Percentiles rank a stretch among this genome's conserved stretches.
Conservation (phyloP, 2,797 vertebrate species). For the Echeneis naucrates region DNA sequence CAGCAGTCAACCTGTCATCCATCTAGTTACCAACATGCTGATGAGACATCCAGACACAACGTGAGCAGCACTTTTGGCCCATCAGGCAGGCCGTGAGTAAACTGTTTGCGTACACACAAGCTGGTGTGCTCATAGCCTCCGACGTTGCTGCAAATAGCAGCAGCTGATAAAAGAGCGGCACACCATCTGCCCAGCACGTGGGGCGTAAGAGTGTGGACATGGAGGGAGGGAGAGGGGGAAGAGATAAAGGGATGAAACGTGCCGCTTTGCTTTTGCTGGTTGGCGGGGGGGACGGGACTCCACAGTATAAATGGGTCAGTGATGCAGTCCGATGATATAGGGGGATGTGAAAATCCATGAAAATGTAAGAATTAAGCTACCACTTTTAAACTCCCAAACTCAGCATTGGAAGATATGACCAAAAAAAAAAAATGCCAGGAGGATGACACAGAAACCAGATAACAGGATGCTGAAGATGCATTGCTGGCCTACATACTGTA, state of each 20-base stretch:
- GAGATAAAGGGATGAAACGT: slow-evolving; percentile 62
- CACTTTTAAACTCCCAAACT: background rate
- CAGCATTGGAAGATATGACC: background rate
- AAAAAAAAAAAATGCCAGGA: background rate
- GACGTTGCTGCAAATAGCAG: slow-evolving; percentile 64
- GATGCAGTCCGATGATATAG: slow-evolving; percentile 47
- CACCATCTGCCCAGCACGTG: slow-evolving; percentile 77
- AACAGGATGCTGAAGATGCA: background rate
- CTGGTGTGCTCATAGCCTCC: slow-evolving; percentile 24
- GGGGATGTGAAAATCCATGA: slow-evolving; percentile 19
- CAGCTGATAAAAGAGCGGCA: slow-evolving; percentile 54
- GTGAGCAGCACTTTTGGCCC: background rate
- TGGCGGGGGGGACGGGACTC: slow-evolving; percentile 21
- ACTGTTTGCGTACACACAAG: slow-evolving; percentile 39
- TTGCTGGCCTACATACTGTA: background rate
- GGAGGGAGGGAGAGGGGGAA: background rate
- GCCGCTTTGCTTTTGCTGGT: slow-evolving; percentile 43
- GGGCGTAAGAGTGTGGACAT: slow-evolving; percentile 41
- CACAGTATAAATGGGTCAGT: slow-evolving; percentile 63
- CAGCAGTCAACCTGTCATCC: slow-evolving; percentile 35
- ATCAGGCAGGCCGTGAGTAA: slow-evolving; percentile 25
- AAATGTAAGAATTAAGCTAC: slow-evolving; percentile 21
- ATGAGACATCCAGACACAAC: slow-evolving; percentile 38
- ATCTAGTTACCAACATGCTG: slow-evolving; percentile 34
- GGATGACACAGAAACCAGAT: background rate